Evolutionary conservation across 1,140 invertebrate species (phyloP).

Genomic region (Drosophila orosa): DNA sequence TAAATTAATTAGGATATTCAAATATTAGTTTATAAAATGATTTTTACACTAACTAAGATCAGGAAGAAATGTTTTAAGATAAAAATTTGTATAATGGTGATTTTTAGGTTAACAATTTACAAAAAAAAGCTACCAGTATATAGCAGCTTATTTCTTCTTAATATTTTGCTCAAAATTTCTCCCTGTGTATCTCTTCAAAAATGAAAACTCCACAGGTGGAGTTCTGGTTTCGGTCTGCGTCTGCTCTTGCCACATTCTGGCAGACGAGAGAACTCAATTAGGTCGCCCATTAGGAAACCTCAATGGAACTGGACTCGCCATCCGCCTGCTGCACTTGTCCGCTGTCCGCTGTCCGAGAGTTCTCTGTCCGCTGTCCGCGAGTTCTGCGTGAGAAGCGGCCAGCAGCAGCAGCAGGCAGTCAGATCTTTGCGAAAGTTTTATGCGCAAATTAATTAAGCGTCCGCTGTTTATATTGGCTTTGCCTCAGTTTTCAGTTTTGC

Average conservation of each 20-base stretch:
- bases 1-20: not conserved
- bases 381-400: constrained; percentile 54
- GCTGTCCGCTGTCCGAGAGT: constrained; percentile 14
- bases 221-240: constrained; percentile 30
- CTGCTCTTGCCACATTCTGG: constrained; percentile 51
- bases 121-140: no score
- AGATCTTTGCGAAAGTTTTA: constrained; percentile 71
- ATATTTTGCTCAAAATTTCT: not conserved
- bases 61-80: no score
- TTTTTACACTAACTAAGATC: no score
- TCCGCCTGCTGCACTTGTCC: constrained; percentile 3
- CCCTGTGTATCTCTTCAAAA: constrained; percentile 16
- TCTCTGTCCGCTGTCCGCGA: constrained; percentile 16
- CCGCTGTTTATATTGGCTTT: constrained; percentile 54
- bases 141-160: not conserved
- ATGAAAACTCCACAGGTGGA: constrained; percentile 26
- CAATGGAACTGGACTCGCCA: constrained; percentile 58
- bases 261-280: constrained; percentile 46
- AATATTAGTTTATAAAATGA: not conserved
- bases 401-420: constrained; percentile 3
- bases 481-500: constrained; percentile 27
- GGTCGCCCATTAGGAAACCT: constrained; percentile 51
- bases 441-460: constrained; percentile 71
- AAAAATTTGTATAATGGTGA: no score
- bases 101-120: no score